Base-by-base conservation (phyloP, 2,113 vertebrate genomes). In the Chascanopsetta lugubris region DNA sequence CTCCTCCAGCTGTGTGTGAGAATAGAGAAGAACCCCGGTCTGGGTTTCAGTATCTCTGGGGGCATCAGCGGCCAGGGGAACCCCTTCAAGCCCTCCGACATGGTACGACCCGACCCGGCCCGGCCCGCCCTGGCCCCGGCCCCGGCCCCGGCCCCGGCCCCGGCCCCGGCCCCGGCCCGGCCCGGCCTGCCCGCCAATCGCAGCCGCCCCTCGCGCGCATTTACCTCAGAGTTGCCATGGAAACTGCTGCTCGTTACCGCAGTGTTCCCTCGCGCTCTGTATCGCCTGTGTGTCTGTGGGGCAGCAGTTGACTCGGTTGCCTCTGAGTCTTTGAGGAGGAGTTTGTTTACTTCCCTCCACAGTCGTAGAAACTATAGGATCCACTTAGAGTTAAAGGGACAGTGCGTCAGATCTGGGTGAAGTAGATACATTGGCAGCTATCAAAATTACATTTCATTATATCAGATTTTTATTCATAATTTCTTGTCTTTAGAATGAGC, bases 11-110 rank as follows among this genome's bases (percentile, higher is more conserved):
- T 99, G 85, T 99, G 97, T 93, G 96, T 99, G 84, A 94, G 97
- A 89, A 97, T 99, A 95, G 97, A 99, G 92, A 99, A 99, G 94
- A 99, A 98, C 74, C 97, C 97, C 38, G 97, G 97, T 79, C 96
- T 99, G 50, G 97, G 97, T 55, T 99, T 99, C 88, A 99, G 97
- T 77, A 99, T 99, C 94, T 98, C 96, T 87, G 97, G 97, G 83
- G 97, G 97, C 90, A 96, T 99, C 89, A 98, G 97, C 34, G 97
- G 97, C 81, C 97, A 99, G 93, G 97, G 97, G 84, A 99, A 99
- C 90, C 97, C 97, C 62, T 99, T 99, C 94, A 99, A 99, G 92
- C 97, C 97, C 79, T 98, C 96, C 26, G 97, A 99, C 79, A 98
- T 98, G 95, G 97, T 98, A 92, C 94, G 94, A 85, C 79, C 85